These are phyloP conservation scores for Patagioenas fasciata DNA, from an alignment of 2,113 vertebrate species.

Conservation along the genomic window DNA sequence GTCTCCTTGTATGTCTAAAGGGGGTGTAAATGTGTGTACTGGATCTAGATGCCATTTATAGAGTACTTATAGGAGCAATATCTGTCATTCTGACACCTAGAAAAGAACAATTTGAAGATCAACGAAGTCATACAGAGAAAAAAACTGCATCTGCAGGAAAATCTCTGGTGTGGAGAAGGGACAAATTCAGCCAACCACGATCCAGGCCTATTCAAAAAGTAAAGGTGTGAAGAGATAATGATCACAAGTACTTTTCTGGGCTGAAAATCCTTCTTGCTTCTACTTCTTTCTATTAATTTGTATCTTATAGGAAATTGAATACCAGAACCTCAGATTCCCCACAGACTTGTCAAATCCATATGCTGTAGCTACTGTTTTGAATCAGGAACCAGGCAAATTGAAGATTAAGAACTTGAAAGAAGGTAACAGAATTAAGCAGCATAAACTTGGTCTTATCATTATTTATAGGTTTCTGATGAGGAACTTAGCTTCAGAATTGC, in stretches of 20 bases:
- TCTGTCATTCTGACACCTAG: constrained; percentile 60
- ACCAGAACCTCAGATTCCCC: constrained; percentile 70
- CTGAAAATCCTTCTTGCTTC: background rate
- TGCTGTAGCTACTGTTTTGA: constrained; percentile 87
- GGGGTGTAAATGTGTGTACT: background rate
- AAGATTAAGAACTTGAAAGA: constrained; percentile 79
- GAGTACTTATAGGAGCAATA: background rate
- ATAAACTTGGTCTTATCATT: background rate
- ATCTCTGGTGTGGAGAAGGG: background rate
- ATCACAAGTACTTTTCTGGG: background rate
- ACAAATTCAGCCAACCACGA: background rate
- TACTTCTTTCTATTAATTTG: constrained; percentile 20
- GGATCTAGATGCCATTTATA: background rate
- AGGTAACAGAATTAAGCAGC: constrained; percentile 72
- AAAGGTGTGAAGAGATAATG: constrained; percentile 58
- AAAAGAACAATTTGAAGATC: constrained; percentile 54
- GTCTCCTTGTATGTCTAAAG: background rate
- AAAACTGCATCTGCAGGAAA: constrained; percentile 24
- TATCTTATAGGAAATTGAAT: constrained; percentile 70
- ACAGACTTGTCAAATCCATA: constrained; percentile 80
- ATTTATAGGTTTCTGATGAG: background rate
- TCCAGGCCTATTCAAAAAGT: background rate
- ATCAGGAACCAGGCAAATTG: constrained; percentile 82
- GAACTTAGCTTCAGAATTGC: background rate
- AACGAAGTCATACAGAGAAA: constrained; percentile 46